Evolutionary conservation across 2,888 invertebrate species (phyloP).

Genomic region (Phaonia tiefii): DNA sequence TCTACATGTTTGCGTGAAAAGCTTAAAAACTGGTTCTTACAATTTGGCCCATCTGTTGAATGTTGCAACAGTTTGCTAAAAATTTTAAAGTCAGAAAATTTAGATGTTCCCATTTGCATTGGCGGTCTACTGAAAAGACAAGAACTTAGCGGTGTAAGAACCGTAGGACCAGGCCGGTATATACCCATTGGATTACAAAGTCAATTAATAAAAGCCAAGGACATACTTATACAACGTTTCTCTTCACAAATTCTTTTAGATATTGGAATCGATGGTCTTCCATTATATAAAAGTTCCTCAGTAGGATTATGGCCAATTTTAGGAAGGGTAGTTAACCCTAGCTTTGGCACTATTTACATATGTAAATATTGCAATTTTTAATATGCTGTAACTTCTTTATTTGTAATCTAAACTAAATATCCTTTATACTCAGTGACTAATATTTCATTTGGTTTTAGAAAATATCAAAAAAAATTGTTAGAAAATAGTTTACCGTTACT

Average conservation of each 20-base stretch:
- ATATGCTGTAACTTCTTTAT: too few relatives aligned
- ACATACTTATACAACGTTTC: too few relatives aligned
- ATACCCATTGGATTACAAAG: not conserved
- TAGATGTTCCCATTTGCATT: not conserved
- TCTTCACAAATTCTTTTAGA: not conserved
- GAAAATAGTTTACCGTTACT: too few relatives aligned
- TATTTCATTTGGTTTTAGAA: too few relatives aligned
- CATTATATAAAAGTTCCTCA: not conserved
- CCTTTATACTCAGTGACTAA: too few relatives aligned
- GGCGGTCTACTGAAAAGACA: not conserved
- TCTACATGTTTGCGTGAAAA: too few relatives aligned
- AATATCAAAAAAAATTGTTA: too few relatives aligned
- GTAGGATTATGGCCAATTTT: constrained; percentile 1
- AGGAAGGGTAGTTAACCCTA: not conserved
- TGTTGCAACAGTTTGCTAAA: not conserved
- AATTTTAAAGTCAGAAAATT: constrained; percentile 1
- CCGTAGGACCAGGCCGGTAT: not conserved
- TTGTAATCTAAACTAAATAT: too few relatives aligned
- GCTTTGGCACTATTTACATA: too few relatives aligned
- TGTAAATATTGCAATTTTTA: too few relatives aligned
- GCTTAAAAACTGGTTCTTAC: not conserved
- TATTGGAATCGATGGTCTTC: constrained; percentile 17
- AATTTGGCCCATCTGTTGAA: constrained; percentile 8
- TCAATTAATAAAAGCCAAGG: not conserved
- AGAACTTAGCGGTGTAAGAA: not conserved